These are phyloP conservation scores for Cantharis rufa DNA, from an alignment of 2,888 invertebrate species.

Conservation along the genomic window DNA sequence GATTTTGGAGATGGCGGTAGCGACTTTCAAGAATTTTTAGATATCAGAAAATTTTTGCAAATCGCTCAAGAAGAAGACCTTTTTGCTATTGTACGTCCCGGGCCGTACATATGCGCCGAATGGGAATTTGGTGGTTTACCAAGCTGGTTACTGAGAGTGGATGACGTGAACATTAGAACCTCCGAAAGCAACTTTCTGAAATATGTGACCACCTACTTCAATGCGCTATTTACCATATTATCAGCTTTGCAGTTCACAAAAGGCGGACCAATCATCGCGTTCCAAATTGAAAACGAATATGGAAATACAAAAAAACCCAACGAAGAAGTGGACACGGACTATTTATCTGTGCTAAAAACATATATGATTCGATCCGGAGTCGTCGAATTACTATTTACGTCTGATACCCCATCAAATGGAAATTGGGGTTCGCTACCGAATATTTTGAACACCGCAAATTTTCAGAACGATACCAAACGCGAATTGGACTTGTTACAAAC, in stretches of 20 bases:
- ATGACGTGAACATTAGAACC: conserved; percentile 57
- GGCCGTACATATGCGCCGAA: conserved; percentile 93
- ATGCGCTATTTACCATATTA: conserved; percentile 57
- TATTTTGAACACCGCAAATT: conserved; percentile 61
- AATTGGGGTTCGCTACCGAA: conserved; percentile 51
- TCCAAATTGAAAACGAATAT: conserved; percentile 93
- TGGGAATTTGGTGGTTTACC: conserved; percentile 65
- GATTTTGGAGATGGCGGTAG: conserved; percentile 68
- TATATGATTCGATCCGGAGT: conserved; percentile 48
- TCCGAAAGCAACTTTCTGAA: conserved; percentile 52
- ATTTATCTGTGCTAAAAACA: conserved; percentile 53
- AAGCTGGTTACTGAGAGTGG: conserved; percentile 48
- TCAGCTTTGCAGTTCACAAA: conserved; percentile 65
- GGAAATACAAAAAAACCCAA: conserved; percentile 63
- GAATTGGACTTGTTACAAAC: conserved; percentile 46
- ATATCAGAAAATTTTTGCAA: conserved; percentile 68
- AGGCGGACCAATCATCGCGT: conserved; percentile 85
- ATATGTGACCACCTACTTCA: conserved; percentile 59
- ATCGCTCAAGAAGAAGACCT: conserved; percentile 78
- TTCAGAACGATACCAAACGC: conserved; percentile 53
- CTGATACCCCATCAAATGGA: conserved; percentile 54
- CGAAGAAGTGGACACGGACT: conserved; percentile 42
- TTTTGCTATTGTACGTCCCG: conserved; percentile 79
- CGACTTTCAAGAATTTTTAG: conserved; percentile 56
- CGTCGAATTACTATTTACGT: conserved; percentile 59